These are phyloP conservation scores for Coreius guichenoti DNA, from an alignment of 2,797 vertebrate species.

Conservation along the genomic window DNA sequence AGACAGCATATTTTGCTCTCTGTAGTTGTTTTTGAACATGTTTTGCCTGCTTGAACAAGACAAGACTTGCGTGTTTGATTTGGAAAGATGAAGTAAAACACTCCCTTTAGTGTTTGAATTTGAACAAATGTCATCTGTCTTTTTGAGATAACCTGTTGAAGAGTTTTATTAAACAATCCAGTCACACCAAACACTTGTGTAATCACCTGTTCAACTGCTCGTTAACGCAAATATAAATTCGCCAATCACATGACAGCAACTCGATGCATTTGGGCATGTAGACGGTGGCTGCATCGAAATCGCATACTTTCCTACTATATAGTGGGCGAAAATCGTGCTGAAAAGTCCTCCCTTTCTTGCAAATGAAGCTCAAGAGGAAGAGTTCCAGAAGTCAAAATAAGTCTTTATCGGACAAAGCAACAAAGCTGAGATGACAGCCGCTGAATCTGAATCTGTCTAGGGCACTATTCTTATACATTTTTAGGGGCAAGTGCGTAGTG, in stretches of 20 bases:
- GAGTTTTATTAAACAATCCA: not conserved
- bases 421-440: too few relatives aligned
- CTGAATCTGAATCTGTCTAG: too few relatives aligned
- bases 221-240: not conserved
- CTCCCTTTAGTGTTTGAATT: not conserved
- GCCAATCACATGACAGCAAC: not conserved
- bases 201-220: not conserved
- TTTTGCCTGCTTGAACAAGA: not conserved
- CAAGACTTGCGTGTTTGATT: slow-evolving; percentile 6
- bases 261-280: not conserved
- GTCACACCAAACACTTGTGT: not conserved
- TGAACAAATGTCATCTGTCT: not conserved
- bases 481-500: too few relatives aligned
- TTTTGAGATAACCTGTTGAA: not conserved
- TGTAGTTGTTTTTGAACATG: slow-evolving; percentile 3
- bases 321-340: too few relatives aligned
- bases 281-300: too few relatives aligned
- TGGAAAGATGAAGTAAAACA: not conserved
- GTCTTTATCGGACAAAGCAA: too few relatives aligned
- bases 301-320: too few relatives aligned
- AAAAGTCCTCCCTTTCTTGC: too few relatives aligned
- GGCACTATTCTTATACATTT: too few relatives aligned
- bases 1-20: slow-evolving; percentile 10
- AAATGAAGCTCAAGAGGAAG: too few relatives aligned
- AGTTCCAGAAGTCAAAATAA: too few relatives aligned